A percentile compares a stretch with the other conserved stretches of the same genome.
phyloP scores from a whole-genome alignment of 2,113 vertebrate species.

The Pluvialis apricaria region DNA sequence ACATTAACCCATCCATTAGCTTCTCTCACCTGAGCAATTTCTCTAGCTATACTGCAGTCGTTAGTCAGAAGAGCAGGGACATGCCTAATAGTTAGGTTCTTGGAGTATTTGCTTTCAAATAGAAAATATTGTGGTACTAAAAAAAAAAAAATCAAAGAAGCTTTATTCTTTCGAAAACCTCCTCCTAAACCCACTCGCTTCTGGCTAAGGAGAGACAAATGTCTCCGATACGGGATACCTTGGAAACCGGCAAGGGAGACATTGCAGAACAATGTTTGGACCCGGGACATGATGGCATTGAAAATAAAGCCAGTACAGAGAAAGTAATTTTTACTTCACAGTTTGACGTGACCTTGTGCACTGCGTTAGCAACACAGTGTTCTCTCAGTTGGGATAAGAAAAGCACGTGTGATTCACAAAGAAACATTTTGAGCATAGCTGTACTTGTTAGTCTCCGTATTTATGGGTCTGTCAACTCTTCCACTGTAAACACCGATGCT shows the following conservation, averaged over 20 bases:
- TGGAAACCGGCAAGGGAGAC: not conserved
- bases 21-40: not conserved
- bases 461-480: constrained; percentile 21
- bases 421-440: constrained; percentile 23
- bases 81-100: not conserved
- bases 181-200: not conserved
- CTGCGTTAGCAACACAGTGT: not conserved
- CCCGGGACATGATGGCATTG: not conserved
- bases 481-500: not conserved
- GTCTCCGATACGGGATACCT: not conserved
- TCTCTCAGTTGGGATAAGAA: constrained; percentile 47
- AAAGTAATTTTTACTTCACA: not conserved
- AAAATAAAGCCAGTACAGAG: constrained; percentile 9
- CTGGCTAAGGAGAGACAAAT: not conserved
- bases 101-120: not conserved
- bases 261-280: not conserved
- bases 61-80: not conserved
- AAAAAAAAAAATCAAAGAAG: not conserved
- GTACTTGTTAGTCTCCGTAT: not conserved
- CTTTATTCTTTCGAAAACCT: not conserved
- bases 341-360: constrained; percentile 21
- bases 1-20: not conserved
- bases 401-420: not conserved
- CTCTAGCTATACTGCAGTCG: not conserved
- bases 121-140: not conserved